Conservation (phyloP, 1,140 invertebrate species). For the Thaumatotibia leucotreta region DNA sequence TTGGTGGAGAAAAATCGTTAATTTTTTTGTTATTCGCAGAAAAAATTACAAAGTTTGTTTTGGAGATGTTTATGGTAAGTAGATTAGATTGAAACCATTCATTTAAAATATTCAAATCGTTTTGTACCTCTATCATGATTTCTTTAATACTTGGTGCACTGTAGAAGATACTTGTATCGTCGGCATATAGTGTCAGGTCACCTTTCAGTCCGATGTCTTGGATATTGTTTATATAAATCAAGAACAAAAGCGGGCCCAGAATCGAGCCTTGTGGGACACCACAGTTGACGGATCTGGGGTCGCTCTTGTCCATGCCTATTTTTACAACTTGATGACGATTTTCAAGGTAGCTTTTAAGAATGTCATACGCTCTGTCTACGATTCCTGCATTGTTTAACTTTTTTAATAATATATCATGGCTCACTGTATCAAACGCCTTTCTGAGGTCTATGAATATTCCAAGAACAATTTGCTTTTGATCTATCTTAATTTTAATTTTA, state of each 20-base stretch:
- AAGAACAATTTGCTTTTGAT: neutral
- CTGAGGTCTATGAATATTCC: slow-evolving; percentile 9
- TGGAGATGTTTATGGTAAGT: neutral
- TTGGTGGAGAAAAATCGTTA: neutral
- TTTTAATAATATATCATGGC: neutral
- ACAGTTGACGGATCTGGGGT: neutral
- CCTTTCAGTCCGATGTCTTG: neutral
- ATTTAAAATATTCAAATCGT: neutral
- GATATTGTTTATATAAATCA: neutral
- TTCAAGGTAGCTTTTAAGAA: neutral
- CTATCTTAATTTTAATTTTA: neutral
- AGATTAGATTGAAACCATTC: neutral
- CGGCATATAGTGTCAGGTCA: neutral
- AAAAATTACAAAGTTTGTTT: neutral
- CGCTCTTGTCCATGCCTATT: neutral
- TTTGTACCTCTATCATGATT: neutral
- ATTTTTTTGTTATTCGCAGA: neutral
- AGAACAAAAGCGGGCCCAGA: neutral
- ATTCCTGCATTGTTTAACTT: neutral
- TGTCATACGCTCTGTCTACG: neutral
- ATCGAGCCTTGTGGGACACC: neutral
- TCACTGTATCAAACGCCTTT: slow-evolving; percentile 10
- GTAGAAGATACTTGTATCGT: neutral
- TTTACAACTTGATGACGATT: neutral
- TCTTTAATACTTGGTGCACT: neutral